Conservation (phyloP, 2,113 vertebrate species). For the Amphiprion percula region DNA sequence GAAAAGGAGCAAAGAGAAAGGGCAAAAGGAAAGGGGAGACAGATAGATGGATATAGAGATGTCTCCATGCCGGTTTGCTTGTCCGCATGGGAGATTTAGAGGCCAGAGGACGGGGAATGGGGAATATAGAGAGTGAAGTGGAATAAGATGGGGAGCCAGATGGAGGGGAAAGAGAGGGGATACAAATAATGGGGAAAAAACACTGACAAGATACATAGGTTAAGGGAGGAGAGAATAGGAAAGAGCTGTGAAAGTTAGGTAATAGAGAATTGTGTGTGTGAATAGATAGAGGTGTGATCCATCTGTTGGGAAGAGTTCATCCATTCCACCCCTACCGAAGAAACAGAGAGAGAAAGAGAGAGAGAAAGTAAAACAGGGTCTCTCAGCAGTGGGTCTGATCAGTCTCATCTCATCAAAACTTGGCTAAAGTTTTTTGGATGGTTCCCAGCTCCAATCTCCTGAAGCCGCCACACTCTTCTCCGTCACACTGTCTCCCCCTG, state of each 20-base stretch:
- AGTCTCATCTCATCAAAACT: constrained; percentile 80
- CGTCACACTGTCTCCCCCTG: constrained; percentile 77
- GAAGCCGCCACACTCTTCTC: constrained; percentile 60
- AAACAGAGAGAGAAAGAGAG: constrained; percentile 29
- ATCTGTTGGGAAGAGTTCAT: constrained; percentile 69
- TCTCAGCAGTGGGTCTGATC: constrained; percentile 69
- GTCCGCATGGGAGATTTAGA: constrained; percentile 76
- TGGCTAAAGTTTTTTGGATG: constrained; percentile 76
- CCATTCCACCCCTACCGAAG: constrained; percentile 34
- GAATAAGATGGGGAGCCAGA: constrained; percentile 73
- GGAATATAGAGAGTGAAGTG: constrained; percentile 66
- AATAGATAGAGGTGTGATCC: constrained; percentile 60
- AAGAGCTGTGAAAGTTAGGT: constrained; percentile 76
- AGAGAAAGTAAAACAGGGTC: constrained; percentile 55
- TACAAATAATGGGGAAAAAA: constrained; percentile 70
- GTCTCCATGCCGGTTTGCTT: constrained; percentile 81
- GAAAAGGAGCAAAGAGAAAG: constrained; percentile 59
- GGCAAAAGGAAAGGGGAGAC: constrained; percentile 77
- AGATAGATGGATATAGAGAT: constrained; percentile 83
- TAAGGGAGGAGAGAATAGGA: constrained; percentile 60
- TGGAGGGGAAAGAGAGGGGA: constrained; percentile 67
- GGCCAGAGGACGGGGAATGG: constrained; percentile 64
- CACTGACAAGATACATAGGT: constrained; percentile 71
- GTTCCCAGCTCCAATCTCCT: constrained; percentile 68
- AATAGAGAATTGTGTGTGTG: constrained; percentile 64